phyloP scores from a whole-genome alignment of 2,113 vertebrate genomes.

The Xiphias gladius region DNA sequence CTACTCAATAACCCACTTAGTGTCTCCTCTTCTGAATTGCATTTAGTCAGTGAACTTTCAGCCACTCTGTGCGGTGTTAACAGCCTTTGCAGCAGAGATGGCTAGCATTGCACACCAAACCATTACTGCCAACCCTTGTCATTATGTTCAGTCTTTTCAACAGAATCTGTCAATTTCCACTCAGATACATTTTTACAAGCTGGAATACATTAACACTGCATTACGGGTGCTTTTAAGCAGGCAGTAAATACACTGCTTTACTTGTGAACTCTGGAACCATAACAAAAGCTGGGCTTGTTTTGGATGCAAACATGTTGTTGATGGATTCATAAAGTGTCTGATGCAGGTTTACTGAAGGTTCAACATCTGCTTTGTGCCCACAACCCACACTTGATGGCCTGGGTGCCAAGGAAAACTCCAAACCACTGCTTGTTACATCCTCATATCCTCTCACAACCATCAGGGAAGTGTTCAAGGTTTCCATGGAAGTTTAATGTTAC shows the following conservation, averaged over 20 bases:
- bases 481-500: constrained; percentile 59
- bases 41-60: constrained; percentile 33
- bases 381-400: constrained; percentile 52
- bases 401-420: constrained; percentile 61
- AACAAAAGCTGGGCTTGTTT: constrained; percentile 72
- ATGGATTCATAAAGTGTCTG: constrained; percentile 76
- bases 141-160: constrained; percentile 69
- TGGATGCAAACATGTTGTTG: constrained; percentile 65
- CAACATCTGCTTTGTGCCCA: constrained; percentile 65
- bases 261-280: constrained; percentile 64
- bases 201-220: constrained; percentile 74
- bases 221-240: constrained; percentile 61
- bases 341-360: constrained; percentile 64
- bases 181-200: constrained; percentile 70
- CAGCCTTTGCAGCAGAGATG: constrained; percentile 49
- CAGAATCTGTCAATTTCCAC: constrained; percentile 73
- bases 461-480: constrained; percentile 58
- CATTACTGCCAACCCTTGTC: constrained; percentile 47
- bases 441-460: constrained; percentile 59
- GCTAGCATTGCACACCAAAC: constrained; percentile 36
- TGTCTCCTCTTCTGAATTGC: constrained; percentile 23
- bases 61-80: constrained; percentile 47
- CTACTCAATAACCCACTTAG: background rate
- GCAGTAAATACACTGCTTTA: constrained; percentile 61
- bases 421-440: constrained; percentile 61